Conservation (phyloP, 2,797 vertebrate species). For the Propithecus deckenii region DNA sequence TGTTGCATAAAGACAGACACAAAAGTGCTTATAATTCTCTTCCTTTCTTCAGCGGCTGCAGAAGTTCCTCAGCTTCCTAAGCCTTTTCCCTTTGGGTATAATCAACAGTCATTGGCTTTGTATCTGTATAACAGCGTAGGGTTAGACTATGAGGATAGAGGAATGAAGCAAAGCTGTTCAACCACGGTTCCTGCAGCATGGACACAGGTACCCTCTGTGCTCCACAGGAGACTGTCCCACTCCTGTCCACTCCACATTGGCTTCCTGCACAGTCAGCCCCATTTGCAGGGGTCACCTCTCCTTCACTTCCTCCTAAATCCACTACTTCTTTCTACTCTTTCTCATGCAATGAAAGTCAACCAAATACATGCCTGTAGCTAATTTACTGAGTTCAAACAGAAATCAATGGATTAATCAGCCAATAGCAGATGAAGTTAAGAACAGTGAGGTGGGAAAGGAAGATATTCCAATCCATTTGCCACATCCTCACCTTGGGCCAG, state of each 20-base stretch:
- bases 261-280: background rate
- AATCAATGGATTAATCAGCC: background rate
- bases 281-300: background rate
- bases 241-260: fast-evolving
- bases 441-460: background rate
- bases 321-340: background rate
- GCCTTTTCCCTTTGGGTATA: background rate
- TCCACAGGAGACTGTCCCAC: fast-evolving
- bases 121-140: no score
- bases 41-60: background rate
- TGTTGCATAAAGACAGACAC: background rate
- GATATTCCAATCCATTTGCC: background rate
- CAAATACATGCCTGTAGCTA: background rate
- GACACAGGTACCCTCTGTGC: background rate
- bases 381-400: background rate
- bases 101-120: background rate
- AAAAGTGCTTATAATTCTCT: background rate
- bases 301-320: background rate
- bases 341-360: background rate
- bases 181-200: fast-evolving
- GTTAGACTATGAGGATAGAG: background rate
- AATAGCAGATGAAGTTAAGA: background rate
- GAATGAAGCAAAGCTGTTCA: background rate
- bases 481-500: background rate
- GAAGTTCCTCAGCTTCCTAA: background rate